Conservation (phyloP, 2,888 invertebrate species). For the Galerucella calmariensis region DNA sequence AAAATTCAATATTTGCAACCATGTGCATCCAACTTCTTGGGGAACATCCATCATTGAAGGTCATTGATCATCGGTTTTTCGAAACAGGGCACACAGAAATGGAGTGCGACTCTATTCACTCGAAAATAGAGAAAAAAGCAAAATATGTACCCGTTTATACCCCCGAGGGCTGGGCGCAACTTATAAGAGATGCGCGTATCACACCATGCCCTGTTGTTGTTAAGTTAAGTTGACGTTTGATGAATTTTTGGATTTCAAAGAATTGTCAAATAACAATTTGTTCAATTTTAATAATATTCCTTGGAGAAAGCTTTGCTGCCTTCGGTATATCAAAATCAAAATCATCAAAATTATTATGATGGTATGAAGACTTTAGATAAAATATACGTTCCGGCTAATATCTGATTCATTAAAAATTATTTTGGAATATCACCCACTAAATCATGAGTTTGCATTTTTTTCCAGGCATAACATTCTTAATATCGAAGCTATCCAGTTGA, state of each 20-base stretch:
- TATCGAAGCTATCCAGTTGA: too few relatives aligned
- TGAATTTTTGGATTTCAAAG: conserved; percentile 30
- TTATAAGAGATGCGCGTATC: conserved; percentile 44
- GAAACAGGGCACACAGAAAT: conserved; percentile 49
- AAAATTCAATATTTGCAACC: conserved; percentile 36
- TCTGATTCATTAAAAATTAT: too few relatives aligned
- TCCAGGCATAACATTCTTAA: too few relatives aligned
- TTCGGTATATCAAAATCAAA: conserved; percentile 37
- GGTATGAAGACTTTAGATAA: too few relatives aligned
- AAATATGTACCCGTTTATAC: conserved; percentile 52
- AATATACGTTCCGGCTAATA: too few relatives aligned
- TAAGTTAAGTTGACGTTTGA: conserved; percentile 35
- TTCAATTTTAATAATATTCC: conserved; percentile 39
- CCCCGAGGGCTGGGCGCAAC: conserved; percentile 49
- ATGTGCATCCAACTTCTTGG: conserved; percentile 29
- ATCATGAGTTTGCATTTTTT: too few relatives aligned
- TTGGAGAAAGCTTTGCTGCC: conserved; percentile 36
- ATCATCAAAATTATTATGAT: too few relatives aligned
- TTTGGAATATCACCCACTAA: too few relatives aligned
- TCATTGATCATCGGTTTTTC: conserved; percentile 17
- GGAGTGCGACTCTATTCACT: conserved; percentile 43
- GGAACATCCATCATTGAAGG: conserved; percentile 18
- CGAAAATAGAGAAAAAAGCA: conserved; percentile 52
- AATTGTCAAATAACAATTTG: not conserved
- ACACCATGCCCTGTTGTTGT: conserved; percentile 39